Conservation (phyloP, 2,113 vertebrate species). For the Hoplias malabaricus region DNA sequence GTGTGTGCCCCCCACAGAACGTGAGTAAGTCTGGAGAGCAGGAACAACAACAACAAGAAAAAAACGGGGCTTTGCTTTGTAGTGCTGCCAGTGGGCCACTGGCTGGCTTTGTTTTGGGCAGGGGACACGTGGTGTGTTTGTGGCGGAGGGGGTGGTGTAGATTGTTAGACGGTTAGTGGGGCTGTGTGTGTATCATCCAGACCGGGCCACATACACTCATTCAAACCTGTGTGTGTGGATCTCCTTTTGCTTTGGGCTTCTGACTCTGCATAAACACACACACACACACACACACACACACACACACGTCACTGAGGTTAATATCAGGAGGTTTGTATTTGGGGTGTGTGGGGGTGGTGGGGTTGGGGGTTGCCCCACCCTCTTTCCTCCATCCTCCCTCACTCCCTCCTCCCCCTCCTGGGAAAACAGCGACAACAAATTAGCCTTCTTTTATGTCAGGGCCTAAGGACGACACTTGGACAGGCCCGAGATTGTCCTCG, state of each 20-base stretch:
- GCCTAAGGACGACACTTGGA: conserved; percentile 81
- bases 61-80: conserved; percentile 61
- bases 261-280: conserved; percentile 22
- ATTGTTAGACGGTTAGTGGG: neutral
- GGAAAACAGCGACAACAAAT: conserved; percentile 86
- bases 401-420: conserved; percentile 76
- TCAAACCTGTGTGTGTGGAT: conserved; percentile 24
- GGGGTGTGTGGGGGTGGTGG: no score
- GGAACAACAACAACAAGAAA: no score
- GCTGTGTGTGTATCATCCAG: neutral
- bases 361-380: no score
- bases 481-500: conserved; percentile 78
- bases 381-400: conserved; percentile 49
- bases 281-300: conserved; percentile 32
- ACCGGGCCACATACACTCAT: conserved; percentile 23
- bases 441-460: conserved; percentile 79
- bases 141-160: conserved; percentile 15
- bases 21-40: conserved; percentile 11
- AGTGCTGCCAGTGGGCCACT: conserved; percentile 59
- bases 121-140: conserved; percentile 39
- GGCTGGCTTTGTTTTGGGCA: conserved; percentile 53
- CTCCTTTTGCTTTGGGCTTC: conserved; percentile 17
- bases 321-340: conserved; percentile 71
- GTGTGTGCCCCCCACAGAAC: conserved; percentile 18
- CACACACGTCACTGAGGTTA: conserved; percentile 57